Percentiles rank a stretch among this genome's conserved stretches.
Conservation (phyloP, 2,888 invertebrate genomes). For the Cantharis lateralis region DNA sequence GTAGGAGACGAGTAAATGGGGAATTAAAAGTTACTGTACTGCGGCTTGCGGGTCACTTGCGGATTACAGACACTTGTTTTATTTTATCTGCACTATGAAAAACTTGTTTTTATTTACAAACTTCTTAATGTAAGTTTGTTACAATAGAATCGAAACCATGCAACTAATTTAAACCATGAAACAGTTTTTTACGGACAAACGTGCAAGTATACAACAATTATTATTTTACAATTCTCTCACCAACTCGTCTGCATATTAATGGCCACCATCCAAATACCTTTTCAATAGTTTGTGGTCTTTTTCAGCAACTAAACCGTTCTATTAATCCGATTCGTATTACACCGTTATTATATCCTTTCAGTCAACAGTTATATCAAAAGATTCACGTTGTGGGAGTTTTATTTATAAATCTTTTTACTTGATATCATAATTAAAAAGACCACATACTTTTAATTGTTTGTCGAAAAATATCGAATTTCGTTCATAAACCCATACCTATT, state of each 20-base stretch:
- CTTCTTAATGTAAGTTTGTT: slow-evolving; percentile 10
- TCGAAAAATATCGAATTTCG: slow-evolving; percentile 34
- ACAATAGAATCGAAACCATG: slow-evolving; percentile 4
- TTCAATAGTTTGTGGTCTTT: slow-evolving; percentile 17
- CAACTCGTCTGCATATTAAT: slow-evolving; percentile 13
- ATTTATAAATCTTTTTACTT: slow-evolving; percentile 36
- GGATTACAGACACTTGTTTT: slow-evolving; percentile 29
- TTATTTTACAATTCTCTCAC: slow-evolving; percentile 7
- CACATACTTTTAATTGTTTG: slow-evolving; percentile 22
- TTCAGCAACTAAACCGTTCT: slow-evolving; percentile 10
- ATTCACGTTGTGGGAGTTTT: slow-evolving; percentile 42
- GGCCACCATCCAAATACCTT: slow-evolving; percentile 16
- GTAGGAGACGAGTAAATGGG: slow-evolving; percentile 48
- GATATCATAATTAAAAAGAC: slow-evolving; percentile 34
- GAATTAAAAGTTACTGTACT: slow-evolving; percentile 49
- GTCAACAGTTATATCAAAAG: slow-evolving; percentile 33
- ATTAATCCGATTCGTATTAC: slow-evolving; percentile 35
- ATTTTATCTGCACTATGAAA: slow-evolving; percentile 29
- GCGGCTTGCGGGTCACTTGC: slow-evolving; percentile 33
- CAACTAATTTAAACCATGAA: not conserved
- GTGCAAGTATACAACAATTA: slow-evolving; percentile 3
- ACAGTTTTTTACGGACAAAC: not conserved
- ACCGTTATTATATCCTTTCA: slow-evolving; percentile 32
- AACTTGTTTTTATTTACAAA: slow-evolving; percentile 20
- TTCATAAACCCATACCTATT: slow-evolving; percentile 4